A percentile compares a stretch with the other conserved stretches of the same genome.
Evolutionary conservation across 2,113 vertebrate genomes (phyloP).

Genomic region (Conger conger): DNA sequence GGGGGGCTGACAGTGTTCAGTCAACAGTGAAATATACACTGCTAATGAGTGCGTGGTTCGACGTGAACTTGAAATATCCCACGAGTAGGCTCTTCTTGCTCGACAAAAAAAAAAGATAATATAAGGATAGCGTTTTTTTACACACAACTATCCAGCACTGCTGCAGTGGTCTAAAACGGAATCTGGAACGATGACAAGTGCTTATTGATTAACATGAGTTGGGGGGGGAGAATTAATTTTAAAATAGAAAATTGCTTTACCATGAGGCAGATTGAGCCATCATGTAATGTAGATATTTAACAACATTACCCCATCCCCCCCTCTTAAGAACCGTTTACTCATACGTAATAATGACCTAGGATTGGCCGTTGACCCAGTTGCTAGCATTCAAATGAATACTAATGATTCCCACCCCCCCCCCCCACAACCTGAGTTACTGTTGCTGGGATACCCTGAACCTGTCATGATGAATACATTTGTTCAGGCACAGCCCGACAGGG

Average conservation of each 20-base stretch:
- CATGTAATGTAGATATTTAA: neutral
- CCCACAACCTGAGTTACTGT: neutral
- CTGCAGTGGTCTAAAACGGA: neutral
- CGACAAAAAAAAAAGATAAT: neutral
- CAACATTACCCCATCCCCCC: neutral
- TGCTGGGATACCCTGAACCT: neutral
- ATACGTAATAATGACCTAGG: neutral
- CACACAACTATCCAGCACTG: neutral
- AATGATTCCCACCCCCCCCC: neutral
- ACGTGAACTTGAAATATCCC: conserved; percentile 2
- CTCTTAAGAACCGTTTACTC: neutral
- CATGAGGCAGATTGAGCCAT: neutral
- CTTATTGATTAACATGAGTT: conserved; percentile 16
- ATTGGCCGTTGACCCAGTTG: neutral
- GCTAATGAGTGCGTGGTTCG: conserved; percentile 2
- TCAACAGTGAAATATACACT: neutral
- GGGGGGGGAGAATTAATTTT: neutral
- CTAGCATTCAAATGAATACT: neutral
- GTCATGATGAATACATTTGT: neutral
- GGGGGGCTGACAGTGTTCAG: neutral
- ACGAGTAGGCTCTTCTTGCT: neutral
- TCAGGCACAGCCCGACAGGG: neutral
- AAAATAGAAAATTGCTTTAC: neutral
- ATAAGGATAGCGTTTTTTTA: conserved; percentile 9
- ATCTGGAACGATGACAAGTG: conserved; percentile 1